Evolutionary conservation across 1,140 invertebrate species (phyloP).

Genomic region (Babylonia areolata): DNA sequence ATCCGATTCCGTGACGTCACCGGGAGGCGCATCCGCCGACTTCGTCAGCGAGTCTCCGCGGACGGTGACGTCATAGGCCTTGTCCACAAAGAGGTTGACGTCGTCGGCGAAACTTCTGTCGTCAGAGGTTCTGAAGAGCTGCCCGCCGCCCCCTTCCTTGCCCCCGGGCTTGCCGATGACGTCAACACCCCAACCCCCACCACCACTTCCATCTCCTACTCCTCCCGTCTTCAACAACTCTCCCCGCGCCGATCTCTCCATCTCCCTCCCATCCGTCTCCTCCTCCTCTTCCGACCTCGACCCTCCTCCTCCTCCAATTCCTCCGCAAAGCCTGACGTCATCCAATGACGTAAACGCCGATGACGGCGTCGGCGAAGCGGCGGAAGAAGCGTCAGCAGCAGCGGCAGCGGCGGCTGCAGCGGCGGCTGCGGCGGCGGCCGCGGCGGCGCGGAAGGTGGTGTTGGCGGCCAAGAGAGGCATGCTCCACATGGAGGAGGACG

Average conservation of each 20-base stretch:
- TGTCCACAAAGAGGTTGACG: background rate
- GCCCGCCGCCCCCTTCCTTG: background rate
- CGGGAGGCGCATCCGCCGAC: background rate
- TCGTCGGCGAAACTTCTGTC: background rate
- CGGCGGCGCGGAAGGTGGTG: background rate
- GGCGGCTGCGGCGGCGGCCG: background rate
- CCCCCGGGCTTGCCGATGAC: too few relatives aligned
- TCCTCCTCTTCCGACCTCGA: background rate
- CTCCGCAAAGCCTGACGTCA: background rate
- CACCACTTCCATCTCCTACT: background rate
- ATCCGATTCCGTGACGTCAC: constrained; percentile 1
- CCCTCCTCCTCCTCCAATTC: background rate
- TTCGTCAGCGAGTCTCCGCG: background rate
- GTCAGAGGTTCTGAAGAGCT: background rate
- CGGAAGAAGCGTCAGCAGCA: background rate
- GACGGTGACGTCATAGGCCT: background rate
- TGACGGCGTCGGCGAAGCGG: background rate
- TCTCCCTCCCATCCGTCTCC: background rate
- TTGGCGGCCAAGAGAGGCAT: background rate
- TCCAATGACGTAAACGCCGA: constrained; percentile 7
- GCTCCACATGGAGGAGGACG: background rate
- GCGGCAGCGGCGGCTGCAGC: background rate
- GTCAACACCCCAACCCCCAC: background rate
- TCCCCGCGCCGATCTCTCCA: background rate
- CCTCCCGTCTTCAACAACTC: background rate